phyloP scores from a whole-genome alignment of 2,888 invertebrate species.

The Idaea straminata region DNA sequence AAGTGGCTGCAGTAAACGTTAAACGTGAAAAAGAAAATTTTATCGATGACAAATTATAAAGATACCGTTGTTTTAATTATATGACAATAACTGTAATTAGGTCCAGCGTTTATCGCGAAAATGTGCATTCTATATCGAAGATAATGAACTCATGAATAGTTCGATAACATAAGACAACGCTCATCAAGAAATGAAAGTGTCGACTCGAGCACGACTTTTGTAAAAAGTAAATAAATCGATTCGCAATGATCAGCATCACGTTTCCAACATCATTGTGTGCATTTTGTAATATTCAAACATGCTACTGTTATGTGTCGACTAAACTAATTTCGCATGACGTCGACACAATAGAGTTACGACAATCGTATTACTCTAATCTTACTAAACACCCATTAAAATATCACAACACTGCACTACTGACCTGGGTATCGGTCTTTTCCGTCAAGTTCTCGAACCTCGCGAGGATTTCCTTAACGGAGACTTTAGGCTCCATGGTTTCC shows the following conservation, averaged over 20 bases:
- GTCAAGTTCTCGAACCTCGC: constrained; percentile 88
- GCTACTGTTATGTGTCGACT: constrained; percentile 26
- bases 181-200: constrained; percentile 50
- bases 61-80: background rate
- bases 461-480: constrained; percentile 90
- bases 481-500: constrained; percentile 88
- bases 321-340: constrained; percentile 36
- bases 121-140: constrained; percentile 10
- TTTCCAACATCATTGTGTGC: constrained; percentile 38
- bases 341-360: constrained; percentile 30
- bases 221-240: constrained; percentile 29
- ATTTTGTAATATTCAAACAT: constrained; percentile 39
- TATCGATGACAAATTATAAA: no score
- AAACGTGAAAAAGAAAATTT: background rate
- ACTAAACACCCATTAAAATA: constrained; percentile 3
- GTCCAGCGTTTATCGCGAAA: background rate
- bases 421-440: constrained; percentile 66
- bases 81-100: constrained; percentile 3
- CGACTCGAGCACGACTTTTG: constrained; percentile 22
- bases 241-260: constrained; percentile 30
- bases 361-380: background rate
- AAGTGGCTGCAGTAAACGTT: background rate
- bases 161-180: constrained; percentile 39
- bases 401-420: constrained; percentile 35
- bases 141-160: constrained; percentile 42